Evolutionary conservation across 2,888 invertebrate species (phyloP), one percentile per base, ranked within the genome.

Genomic region (Acanthococcus lagerstroemiae): DNA sequence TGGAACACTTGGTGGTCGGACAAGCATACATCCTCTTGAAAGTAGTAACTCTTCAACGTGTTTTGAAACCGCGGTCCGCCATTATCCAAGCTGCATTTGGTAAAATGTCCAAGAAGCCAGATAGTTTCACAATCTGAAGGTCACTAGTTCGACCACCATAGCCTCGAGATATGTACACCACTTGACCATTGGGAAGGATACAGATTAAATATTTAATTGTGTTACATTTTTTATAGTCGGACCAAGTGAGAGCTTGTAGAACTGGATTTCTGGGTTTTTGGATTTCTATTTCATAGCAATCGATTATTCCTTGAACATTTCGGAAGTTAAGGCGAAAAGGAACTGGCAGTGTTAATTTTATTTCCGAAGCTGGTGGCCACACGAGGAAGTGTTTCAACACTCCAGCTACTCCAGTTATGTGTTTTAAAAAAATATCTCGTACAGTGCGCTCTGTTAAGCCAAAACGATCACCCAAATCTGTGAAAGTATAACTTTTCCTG

Each of bases 101-200:
- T 21, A 73, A 44, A 22, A 30, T 45, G 7, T 71, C 57, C 21
- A 72, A 55, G 58, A 69, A 69, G 12, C 69, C 67, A 68, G 69
- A 66, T 46, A 69, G 44, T 66, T 71, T 55, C 46, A 72, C 67
- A 44, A 73, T 26, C 25, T 60, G 6, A 24, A 50, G 68, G 66
- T 74, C 73, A 22, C 69, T 66, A 22, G 68, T 69, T 69, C 73
- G 56, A 19, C 75, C 73, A 27, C 75, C 74, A 70, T 69, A 74
- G 4, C 75, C 75, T 15, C 66, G 48, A 17, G 74, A 75, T 5
- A 76, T 69, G 70, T 71, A 75, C 67, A 72, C 73, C 17, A 76
- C 72, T 1, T 74, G 58, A 3, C 75, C 73, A 71, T 73, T 72
- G 2, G 74, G 73, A 24, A 73, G 72, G 44, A 66, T 68, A 19